Percentiles rank a stretch among this genome's conserved stretches.
phyloP scores from a whole-genome alignment of 1,140 invertebrate genomes.

The Cyclargus thomasi region DNA sequence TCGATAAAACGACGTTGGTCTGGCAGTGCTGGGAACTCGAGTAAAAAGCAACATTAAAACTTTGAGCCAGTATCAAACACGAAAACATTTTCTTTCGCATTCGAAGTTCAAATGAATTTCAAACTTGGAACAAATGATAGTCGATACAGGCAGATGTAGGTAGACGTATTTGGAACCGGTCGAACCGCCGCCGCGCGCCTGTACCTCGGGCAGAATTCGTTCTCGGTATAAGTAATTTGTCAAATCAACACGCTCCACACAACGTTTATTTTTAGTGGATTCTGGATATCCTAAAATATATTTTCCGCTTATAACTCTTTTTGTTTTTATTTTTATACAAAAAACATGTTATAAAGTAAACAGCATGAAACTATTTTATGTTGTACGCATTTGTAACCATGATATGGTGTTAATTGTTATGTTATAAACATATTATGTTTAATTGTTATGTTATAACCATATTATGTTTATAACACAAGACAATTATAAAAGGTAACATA shows the following conservation, averaged over 20 bases:
- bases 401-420: no score
- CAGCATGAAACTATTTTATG: no score
- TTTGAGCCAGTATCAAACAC: neutral
- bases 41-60: neutral
- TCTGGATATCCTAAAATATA: neutral
- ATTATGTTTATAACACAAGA: no score
- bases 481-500: no score
- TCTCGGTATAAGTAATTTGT: conserved; percentile 13
- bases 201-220: conserved; percentile 1
- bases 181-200: neutral
- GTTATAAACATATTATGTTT: no score
- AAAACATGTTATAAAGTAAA: no score
- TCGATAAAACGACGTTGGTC: no score
- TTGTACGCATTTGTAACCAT: no score
- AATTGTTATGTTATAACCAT: no score
- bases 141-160: neutral
- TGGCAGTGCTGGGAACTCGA: no score
- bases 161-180: neutral
- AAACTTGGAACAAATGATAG: conserved; percentile 11
- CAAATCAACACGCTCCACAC: conserved; percentile 2
- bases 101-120: conserved; percentile 3
- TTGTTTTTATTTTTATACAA: no score
- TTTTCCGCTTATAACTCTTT: no score
- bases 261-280: neutral
- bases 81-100: neutral